phyloP scores from a whole-genome alignment of 1,140 invertebrate genomes.

The Drosophila eugracilis region DNA sequence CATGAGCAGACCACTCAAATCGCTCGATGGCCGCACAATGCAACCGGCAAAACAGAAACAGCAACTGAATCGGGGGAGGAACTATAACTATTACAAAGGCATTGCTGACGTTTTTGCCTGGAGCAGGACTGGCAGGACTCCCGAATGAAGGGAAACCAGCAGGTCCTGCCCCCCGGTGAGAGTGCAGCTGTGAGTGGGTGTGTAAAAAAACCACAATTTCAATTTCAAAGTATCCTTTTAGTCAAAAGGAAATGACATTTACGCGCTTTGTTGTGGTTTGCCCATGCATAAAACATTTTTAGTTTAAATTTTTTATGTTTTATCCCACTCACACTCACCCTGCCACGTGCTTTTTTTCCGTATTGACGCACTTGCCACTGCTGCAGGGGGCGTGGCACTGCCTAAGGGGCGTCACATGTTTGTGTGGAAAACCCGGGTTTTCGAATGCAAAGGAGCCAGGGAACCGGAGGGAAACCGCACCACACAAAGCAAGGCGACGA shows the following conservation, averaged over 20 bases:
- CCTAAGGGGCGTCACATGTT: slow-evolving; percentile 33
- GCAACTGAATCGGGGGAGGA: slow-evolving; percentile 13
- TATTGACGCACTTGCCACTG: slow-evolving; percentile 23
- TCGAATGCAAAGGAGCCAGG: not conserved
- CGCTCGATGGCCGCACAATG: slow-evolving; percentile 33
- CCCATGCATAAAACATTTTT: slow-evolving; percentile 82
- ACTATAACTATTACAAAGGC: slow-evolving; percentile 30
- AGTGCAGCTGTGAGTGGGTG: slow-evolving; percentile 34
- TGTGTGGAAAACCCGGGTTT: slow-evolving; percentile 14
- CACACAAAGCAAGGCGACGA: slow-evolving; percentile 29
- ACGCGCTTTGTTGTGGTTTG: slow-evolving; percentile 82
- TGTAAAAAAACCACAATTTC: slow-evolving; percentile 78
- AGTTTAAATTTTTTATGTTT: slow-evolving; percentile 67
- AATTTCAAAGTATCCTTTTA: slow-evolving; percentile 84
- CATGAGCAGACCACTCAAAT: slow-evolving; percentile 20
- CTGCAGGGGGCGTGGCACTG: slow-evolving; percentile 32
- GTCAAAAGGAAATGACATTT: slow-evolving; percentile 82
- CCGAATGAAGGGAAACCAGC: not conserved
- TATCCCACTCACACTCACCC: slow-evolving; percentile 11
- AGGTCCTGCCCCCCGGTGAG: slow-evolving; percentile 11
- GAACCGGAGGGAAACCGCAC: not conserved
- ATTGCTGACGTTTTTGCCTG: slow-evolving; percentile 15
- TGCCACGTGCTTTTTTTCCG: slow-evolving; percentile 2
- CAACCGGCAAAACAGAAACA: slow-evolving; percentile 14
- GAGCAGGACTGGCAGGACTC: slow-evolving; percentile 1